Evolutionary conservation across 1,140 invertebrate species (phyloP).

Genomic region (Nebria ingens): DNA sequence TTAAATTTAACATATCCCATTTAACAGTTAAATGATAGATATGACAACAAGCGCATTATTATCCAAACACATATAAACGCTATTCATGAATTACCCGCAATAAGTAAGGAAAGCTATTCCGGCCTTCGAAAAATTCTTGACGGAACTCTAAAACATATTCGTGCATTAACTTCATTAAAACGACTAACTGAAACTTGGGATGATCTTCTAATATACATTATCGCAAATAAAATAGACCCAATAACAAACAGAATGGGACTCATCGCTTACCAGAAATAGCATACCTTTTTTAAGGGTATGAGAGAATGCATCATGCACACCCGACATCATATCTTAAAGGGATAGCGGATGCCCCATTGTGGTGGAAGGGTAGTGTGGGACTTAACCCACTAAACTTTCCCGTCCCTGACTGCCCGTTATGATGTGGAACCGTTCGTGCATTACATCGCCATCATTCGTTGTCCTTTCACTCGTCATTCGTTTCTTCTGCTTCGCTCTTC

Average conservation of each 20-base stretch:
- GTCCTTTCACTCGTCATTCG: too few species aligned
- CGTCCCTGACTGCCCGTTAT: too few species aligned
- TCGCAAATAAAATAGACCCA: conserved; percentile 17
- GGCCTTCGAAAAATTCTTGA: conserved; percentile 21
- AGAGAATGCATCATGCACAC: too few species aligned
- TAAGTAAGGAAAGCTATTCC: conserved; percentile 20
- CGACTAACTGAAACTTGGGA: conserved; percentile 18
- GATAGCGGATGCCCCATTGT: too few species aligned
- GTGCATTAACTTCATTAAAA: conserved; percentile 19
- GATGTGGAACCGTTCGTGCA: too few species aligned
- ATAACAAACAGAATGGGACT: conserved; percentile 21
- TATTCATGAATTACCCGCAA: conserved; percentile 18
- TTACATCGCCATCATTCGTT: too few species aligned
- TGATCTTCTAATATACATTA: conserved; percentile 16
- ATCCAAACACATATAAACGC: conserved; percentile 23
- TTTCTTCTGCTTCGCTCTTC: too few species aligned
- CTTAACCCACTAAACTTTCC: too few species aligned
- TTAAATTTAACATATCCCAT: not conserved
- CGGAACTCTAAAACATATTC: conserved; percentile 19
- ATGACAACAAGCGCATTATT: conserved; percentile 24
- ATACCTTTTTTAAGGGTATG: too few species aligned
- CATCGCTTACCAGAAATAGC: too few species aligned
- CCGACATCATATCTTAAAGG: too few species aligned
- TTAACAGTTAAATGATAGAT: conserved; percentile 20
- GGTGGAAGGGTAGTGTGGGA: too few species aligned